phyloP scores from a whole-genome alignment of 2,113 vertebrate species.

The Orthonyx spaldingii region DNA sequence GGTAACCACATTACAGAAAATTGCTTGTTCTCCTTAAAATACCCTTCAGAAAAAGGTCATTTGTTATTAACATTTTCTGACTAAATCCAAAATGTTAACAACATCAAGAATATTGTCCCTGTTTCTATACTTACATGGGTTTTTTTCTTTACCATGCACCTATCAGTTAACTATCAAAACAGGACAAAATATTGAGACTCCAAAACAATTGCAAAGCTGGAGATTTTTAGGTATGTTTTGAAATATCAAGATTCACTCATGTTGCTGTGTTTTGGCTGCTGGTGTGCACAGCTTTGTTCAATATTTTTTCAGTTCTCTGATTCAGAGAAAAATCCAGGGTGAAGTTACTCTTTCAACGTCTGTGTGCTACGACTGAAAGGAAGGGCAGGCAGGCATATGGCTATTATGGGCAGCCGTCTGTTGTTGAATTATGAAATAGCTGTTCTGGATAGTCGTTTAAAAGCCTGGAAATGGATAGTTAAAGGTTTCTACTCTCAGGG shows the following conservation, averaged over 20 bases:
- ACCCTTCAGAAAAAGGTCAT: conserved; percentile 70
- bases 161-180: conserved; percentile 47
- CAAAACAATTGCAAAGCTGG: not conserved
- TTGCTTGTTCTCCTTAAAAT: conserved; percentile 69
- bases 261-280: not conserved
- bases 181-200: conserved; percentile 1
- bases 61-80: conserved; percentile 37
- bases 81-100: not conserved
- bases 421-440: conserved; percentile 16
- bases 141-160: not conserved
- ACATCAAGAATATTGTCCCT: not conserved
- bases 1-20: conserved; percentile 70
- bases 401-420: not conserved
- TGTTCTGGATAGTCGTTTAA: not conserved
- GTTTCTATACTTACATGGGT: not conserved
- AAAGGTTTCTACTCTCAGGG: conserved; percentile 3
- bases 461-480: conserved; percentile 23
- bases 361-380: not conserved
- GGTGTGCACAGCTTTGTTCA: not conserved
- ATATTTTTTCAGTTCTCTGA: not conserved
- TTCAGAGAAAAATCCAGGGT: not conserved
- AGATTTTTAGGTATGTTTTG: not conserved
- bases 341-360: not conserved
- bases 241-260: not conserved
- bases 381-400: not conserved